Evolutionary conservation across 2,797 vertebrate genomes (phyloP).

Genomic region (Prunella strophiata): DNA sequence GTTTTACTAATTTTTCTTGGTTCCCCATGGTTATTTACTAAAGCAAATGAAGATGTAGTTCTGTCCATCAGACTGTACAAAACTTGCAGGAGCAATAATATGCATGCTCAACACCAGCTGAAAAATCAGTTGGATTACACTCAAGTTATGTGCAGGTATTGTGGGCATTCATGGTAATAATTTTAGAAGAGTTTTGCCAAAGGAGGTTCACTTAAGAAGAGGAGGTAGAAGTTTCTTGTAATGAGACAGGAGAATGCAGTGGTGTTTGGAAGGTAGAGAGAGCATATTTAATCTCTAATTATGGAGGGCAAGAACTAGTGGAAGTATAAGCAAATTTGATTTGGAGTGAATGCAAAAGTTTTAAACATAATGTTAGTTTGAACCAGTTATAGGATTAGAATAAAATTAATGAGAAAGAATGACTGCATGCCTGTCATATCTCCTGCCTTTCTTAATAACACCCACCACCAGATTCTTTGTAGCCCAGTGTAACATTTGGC

Average conservation of each 20-base stretch:
- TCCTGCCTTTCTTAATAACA: not conserved
- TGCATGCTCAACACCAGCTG: not conserved
- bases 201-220: not conserved
- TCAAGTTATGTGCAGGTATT: not conserved
- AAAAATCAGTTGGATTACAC: not conserved
- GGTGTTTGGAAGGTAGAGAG: not conserved
- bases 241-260: not conserved
- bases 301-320: not conserved
- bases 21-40: not conserved
- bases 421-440: not conserved
- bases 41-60: not conserved
- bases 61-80: not conserved
- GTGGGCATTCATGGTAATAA: rapidly evolving
- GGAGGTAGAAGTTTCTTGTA: not conserved
- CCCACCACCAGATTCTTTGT: not conserved
- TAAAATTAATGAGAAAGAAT: not conserved
- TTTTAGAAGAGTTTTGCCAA: not conserved
- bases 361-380: not conserved
- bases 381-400: not conserved
- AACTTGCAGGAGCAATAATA: not conserved
- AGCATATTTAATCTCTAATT: not conserved
- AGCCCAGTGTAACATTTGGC: not conserved
- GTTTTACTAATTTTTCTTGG: not conserved
- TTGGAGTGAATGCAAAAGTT: not conserved
- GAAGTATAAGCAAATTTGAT: not conserved